Evolutionary conservation across 2,797 vertebrate species (phyloP).

Genomic region (Tragelaphus eurycerus): DNA sequence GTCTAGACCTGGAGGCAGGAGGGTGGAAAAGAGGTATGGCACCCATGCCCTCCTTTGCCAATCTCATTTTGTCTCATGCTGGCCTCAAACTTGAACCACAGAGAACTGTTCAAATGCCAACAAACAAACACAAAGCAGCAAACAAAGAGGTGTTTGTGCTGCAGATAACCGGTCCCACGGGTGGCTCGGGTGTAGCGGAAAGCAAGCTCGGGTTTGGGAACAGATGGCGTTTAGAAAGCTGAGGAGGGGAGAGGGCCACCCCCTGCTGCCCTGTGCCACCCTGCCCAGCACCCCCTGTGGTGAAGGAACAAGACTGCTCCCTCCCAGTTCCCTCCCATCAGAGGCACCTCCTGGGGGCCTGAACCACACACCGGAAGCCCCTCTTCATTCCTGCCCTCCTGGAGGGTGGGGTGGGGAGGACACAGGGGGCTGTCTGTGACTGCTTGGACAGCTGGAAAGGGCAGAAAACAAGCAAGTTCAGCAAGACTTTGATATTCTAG

Average conservation of each 20-base stretch:
- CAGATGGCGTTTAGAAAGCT: background rate
- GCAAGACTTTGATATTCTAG: background rate
- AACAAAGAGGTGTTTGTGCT: conserved; percentile 53
- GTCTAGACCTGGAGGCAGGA: background rate
- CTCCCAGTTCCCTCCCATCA: background rate
- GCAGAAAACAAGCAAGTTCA: background rate
- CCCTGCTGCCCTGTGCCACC: background rate
- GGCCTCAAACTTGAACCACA: conserved; percentile 32
- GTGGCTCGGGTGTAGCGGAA: background rate
- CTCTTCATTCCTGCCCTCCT: background rate
- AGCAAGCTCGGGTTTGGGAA: background rate
- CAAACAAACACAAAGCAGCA: background rate
- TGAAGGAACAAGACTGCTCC: background rate
- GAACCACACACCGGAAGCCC: background rate
- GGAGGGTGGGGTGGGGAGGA: background rate
- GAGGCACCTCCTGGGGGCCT: background rate
- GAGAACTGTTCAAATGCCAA: conserved; percentile 30
- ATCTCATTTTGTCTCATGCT: conserved; percentile 6
- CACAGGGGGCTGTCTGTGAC: too few species aligned
- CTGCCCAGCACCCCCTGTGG: background rate
- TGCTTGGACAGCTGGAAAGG: background rate
- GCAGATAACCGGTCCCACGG: background rate
- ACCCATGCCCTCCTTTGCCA: background rate
- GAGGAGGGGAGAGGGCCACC: background rate
- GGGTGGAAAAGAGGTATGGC: background rate